Conservation (phyloP, 2,113 vertebrate species). For the Mustela lutreola region DNA sequence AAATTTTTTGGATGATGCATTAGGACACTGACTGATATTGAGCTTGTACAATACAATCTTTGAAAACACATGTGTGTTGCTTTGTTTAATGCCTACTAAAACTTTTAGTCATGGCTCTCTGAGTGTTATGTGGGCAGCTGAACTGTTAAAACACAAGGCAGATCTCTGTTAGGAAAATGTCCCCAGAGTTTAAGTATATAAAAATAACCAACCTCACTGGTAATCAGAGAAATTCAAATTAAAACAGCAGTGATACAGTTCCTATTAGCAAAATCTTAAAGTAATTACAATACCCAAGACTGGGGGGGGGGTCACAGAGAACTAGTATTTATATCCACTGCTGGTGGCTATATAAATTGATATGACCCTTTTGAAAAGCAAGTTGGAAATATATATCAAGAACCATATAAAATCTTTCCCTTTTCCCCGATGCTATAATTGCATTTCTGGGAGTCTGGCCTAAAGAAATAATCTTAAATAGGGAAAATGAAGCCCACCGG, state of each 20-base stretch:
- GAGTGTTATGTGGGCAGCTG: background rate
- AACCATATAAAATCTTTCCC: background rate
- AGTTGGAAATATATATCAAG: background rate
- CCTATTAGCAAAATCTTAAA: conserved; percentile 1
- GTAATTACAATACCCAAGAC: background rate
- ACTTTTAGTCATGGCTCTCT: background rate
- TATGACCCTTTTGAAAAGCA: background rate
- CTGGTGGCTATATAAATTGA: background rate
- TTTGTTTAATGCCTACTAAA: background rate
- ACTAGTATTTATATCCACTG: background rate
- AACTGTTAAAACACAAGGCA: conserved; percentile 14
- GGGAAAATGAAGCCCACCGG: background rate
- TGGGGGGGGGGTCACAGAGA: background rate
- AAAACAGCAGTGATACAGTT: background rate
- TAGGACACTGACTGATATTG: background rate
- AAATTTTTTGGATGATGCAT: background rate
- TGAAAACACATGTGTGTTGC: rapidly evolving
- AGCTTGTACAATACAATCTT: background rate
- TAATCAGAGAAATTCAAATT: conserved; percentile 58
- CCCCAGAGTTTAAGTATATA: background rate
- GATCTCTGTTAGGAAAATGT: conserved; percentile 28
- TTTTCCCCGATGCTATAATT: background rate
- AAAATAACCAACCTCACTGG: background rate
- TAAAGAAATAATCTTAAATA: conserved; percentile 33
- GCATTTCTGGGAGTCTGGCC: background rate